A percentile compares a stretch with the other conserved stretches of the same genome.
Conservation (phyloP, 35 echinoderm and acorn worm genomes). For the Apostichopus parvimensis region DNA sequence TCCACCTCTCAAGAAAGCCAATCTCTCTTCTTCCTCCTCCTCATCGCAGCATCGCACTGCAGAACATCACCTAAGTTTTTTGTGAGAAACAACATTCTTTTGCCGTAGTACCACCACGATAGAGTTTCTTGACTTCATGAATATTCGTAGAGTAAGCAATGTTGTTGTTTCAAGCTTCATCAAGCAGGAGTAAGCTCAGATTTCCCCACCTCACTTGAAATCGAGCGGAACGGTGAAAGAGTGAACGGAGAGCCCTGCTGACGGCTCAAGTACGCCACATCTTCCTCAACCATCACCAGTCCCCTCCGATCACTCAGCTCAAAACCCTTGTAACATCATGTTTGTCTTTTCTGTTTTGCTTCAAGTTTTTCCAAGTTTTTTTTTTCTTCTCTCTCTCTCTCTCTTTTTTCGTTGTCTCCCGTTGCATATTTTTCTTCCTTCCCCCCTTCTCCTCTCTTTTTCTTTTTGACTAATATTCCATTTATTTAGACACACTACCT, state of each 20-base stretch:
- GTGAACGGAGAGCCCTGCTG: neutral
- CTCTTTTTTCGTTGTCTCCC: neutral
- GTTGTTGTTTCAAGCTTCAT: constrained; percentile 29
- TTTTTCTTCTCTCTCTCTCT: too few relatives aligned
- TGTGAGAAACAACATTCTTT: neutral
- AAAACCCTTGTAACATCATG: neutral
- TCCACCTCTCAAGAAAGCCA: neutral
- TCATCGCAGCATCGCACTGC: neutral
- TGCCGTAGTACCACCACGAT: neutral
- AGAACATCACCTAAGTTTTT: neutral
- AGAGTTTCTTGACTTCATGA: constrained; percentile 26
- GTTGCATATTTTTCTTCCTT: neutral
- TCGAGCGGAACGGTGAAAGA: constrained; percentile 1
- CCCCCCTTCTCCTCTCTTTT: neutral
- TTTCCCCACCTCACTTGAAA: neutral
- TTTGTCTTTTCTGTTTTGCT: too few relatives aligned
- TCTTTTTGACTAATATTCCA: neutral
- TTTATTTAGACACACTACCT: neutral
- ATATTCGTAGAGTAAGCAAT: constrained; percentile 17
- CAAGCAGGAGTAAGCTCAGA: constrained; percentile 15
- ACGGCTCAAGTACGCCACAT: constrained; percentile 2
- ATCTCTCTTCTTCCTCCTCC: neutral
- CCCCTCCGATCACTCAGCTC: neutral
- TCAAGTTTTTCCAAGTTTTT: too few relatives aligned
- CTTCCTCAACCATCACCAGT: neutral